Percentiles rank a stretch among this genome's conserved stretches.
These are phyloP conservation scores for Silurus lanzhouensis DNA, from an alignment of 2,797 vertebrate genomes.

Conservation along the genomic window DNA sequence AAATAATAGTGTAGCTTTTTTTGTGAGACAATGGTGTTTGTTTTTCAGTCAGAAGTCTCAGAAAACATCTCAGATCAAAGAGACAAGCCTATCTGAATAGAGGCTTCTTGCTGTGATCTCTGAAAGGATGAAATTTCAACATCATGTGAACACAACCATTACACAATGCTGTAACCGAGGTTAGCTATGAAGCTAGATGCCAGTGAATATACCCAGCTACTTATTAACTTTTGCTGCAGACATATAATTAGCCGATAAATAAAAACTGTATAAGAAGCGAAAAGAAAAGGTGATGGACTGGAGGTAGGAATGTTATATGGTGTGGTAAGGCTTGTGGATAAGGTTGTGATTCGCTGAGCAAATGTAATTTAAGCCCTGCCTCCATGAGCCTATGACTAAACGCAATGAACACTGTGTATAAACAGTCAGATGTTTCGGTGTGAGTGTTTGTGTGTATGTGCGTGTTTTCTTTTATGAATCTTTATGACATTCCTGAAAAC, in stretches of 20 bases:
- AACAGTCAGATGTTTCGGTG: neutral
- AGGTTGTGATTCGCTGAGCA: neutral
- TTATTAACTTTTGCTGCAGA: neutral
- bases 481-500: neutral
- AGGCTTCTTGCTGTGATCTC: neutral
- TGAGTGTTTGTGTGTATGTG: constrained; percentile 2
- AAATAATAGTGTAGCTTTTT: neutral
- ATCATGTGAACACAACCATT: neutral
- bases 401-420: neutral
- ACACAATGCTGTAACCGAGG: neutral
- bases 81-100: neutral
- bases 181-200: neutral
- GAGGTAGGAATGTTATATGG: neutral
- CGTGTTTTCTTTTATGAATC: neutral
- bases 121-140: neutral
- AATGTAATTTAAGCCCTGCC: neutral
- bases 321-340: neutral
- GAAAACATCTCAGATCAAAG: neutral
- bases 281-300: neutral
- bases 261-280: neutral
- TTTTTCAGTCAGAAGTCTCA: neutral
- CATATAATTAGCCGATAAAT: too few relatives aligned
- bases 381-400: neutral
- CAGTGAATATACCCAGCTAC: too few relatives aligned
- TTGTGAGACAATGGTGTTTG: neutral